Conservation (phyloP, 2,888 invertebrate genomes). For the Agrochola litura region DNA sequence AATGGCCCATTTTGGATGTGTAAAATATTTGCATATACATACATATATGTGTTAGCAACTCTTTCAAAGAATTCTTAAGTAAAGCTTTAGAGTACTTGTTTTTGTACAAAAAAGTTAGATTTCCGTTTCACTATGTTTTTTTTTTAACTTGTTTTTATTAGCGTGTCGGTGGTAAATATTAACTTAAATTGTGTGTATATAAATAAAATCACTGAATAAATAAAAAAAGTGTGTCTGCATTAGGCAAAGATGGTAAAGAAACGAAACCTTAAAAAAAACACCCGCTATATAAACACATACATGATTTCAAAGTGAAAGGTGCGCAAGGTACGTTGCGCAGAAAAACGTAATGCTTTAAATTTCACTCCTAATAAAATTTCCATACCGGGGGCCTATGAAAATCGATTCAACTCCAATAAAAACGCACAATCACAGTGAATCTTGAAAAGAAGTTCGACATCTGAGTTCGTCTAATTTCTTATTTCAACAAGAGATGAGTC, state of each 20-base stretch:
- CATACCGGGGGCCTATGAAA: no score
- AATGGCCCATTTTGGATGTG: slow-evolving; percentile 32
- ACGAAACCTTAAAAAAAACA: no score
- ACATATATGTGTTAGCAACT: background rate
- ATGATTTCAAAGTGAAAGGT: no score
- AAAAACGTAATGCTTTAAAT: no score
- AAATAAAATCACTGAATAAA: background rate
- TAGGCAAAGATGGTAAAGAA: no score
- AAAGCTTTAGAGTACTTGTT: background rate
- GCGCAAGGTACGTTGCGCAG: no score
- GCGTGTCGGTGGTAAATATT: no score
- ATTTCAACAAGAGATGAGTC: slow-evolving; percentile 36
- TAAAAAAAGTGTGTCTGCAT: no score
- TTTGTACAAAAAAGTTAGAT: background rate
- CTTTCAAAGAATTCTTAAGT: background rate
- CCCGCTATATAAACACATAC: no score
- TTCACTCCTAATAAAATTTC: no score
- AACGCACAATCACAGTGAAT: background rate
- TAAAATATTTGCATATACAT: background rate
- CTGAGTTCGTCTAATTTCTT: slow-evolving; percentile 9
- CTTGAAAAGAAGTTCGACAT: background rate
- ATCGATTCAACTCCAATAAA: background rate
- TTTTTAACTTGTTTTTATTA: background rate
- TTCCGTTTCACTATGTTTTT: background rate
- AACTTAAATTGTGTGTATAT: background rate